phyloP scores from a whole-genome alignment of 2,797 vertebrate species.

The Hippopotamyrus pictus region DNA sequence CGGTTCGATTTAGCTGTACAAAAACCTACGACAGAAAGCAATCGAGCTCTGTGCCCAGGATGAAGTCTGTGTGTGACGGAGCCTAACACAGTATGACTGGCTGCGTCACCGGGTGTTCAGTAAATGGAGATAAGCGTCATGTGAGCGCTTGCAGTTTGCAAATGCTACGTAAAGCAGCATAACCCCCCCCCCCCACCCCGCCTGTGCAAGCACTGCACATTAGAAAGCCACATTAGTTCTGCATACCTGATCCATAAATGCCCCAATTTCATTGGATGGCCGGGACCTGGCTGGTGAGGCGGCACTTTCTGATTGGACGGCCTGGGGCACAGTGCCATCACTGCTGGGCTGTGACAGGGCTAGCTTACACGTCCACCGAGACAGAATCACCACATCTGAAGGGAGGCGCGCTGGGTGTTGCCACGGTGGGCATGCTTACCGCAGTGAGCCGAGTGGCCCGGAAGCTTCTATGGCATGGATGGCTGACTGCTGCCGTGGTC shows the following conservation, averaged over 20 bases:
- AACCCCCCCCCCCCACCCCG: not conserved
- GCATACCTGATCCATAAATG: slow-evolving; percentile 71
- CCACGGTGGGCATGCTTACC: not conserved
- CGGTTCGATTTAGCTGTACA: not conserved
- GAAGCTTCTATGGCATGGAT: not conserved
- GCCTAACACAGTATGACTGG: not conserved
- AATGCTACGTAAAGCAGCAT: not conserved
- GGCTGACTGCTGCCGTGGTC: not conserved
- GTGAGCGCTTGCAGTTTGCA: not conserved
- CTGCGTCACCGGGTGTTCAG: not conserved
- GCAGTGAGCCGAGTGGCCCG: not conserved
- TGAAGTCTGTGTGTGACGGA: not conserved
- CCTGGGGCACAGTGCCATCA: slow-evolving; percentile 60
- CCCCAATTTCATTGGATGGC: slow-evolving; percentile 70
- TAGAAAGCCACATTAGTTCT: slow-evolving; percentile 37
- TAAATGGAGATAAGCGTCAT: not conserved
- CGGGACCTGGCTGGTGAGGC: slow-evolving; percentile 64
- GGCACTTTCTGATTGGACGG: slow-evolving; percentile 64
- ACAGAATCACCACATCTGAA: slow-evolving; percentile 40
- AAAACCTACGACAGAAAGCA: not conserved
- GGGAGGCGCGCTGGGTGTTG: not conserved
- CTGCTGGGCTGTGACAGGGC: slow-evolving; percentile 68
- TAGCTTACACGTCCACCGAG: slow-evolving; percentile 64
- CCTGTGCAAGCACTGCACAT: not conserved
- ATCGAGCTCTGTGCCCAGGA: not conserved